A percentile compares a stretch with the other conserved stretches of the same genome.
These are phyloP conservation scores for Pogona vitticeps DNA, from an alignment of 2,113 vertebrate species.

Conservation along the genomic window DNA sequence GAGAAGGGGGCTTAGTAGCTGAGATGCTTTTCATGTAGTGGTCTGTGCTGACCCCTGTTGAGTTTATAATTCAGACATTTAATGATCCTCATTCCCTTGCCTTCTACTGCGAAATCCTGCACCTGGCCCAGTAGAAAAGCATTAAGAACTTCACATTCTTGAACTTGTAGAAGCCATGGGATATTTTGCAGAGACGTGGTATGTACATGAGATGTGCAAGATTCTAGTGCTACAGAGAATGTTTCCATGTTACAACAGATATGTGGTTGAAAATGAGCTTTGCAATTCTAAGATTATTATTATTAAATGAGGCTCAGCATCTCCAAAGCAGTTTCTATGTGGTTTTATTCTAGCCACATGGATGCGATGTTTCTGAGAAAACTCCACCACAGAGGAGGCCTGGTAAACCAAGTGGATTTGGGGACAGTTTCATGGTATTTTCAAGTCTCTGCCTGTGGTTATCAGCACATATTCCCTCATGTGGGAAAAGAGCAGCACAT, in stretches of 20 bases:
- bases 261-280: conserved; percentile 10
- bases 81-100: not conserved
- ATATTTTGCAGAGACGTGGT: not conserved
- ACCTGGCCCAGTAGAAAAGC: not conserved
- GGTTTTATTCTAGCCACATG: conserved; percentile 1
- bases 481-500: not conserved
- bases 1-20: not conserved
- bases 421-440: not conserved
- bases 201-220: not conserved
- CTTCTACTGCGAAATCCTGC: not conserved
- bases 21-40: not conserved
- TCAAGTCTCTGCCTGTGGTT: not conserved
- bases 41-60: not conserved
- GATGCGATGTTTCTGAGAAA: not conserved
- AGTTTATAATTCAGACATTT: not conserved
- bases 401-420: conserved; percentile 3
- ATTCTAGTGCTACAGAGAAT: not conserved
- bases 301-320: conserved; percentile 1
- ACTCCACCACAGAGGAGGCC: conserved; percentile 8
- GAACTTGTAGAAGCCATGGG: not conserved
- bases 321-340: not conserved
- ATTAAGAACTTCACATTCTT: not conserved
- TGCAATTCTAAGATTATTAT: no score
- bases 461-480: not conserved
- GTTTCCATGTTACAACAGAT: conserved; percentile 13